Base-by-base conservation (phyloP, 1,140 invertebrate species). In the Bilobella aurantiaca region DNA sequence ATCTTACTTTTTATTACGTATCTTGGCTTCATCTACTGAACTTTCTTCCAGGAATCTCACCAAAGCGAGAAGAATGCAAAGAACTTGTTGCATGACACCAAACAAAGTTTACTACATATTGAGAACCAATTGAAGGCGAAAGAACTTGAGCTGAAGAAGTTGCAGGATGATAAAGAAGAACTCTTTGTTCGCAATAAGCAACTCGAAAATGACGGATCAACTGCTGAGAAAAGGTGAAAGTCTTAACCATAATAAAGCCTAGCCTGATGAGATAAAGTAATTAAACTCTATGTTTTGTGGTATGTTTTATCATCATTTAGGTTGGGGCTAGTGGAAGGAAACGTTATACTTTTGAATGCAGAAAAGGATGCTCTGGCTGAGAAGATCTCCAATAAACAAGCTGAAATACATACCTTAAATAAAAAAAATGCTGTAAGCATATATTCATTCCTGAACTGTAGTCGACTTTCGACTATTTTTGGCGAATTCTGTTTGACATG, bases 41-140 rank as follows among this genome's bases (percentile, higher is more conserved):
- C 37, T 57, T 37, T 27, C 25, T 27, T 32, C 18, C 25, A 68
- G 63, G 67, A 68, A 23, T 37, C 63, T 31, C 47, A 58, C n/a
- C 57, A 68, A 47, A 31, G 62, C 2, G 67, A 68, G 56, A 68
- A 65, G 30, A 68, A 68, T 58, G 30, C 42, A 18, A 68, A 68
- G 30, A 64, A 65, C 37, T 27, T 62, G 23, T 29, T 68, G 12
- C 60, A 68, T 34, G 67, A 68, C 23, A 53, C 63, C 14, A 62
- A 64, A 21, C 23, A 12, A 14, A 47, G 64, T 21, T 12, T 65
- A 3, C 34, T 18, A 3, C 21, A 30, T 23, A 29, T 65, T 3
- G 23, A 68, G 60, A 32, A 28, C 14, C 23, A 65, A 29, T 61
- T 68, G 29, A 21, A 34, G 23, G 27, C 29, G 8, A 58, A 46